phyloP scores from a whole-genome alignment of 2,888 invertebrate species.

The Pyrrhia umbra region DNA sequence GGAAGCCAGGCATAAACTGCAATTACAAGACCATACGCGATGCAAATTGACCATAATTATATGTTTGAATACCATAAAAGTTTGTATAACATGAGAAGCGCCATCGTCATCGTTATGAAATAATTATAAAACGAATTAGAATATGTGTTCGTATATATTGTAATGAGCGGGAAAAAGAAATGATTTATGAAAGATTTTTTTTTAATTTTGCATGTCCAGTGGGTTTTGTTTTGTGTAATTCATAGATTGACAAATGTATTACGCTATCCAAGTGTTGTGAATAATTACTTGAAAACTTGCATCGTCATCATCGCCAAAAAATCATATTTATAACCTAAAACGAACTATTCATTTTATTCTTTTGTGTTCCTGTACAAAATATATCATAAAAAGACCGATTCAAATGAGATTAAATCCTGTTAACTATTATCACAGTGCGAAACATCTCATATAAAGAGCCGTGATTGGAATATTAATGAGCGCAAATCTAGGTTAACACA shows the following conservation, averaged over 20 bases:
- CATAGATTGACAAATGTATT: too few relatives aligned
- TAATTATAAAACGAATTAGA: slow-evolving; percentile 36
- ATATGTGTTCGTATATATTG: not conserved
- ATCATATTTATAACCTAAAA: too few relatives aligned
- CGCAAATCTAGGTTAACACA: slow-evolving; percentile 25
- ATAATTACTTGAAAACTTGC: too few relatives aligned
- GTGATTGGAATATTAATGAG: slow-evolving; percentile 30
- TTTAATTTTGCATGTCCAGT: not conserved
- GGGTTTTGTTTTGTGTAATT: not conserved
- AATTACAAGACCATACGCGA: slow-evolving; percentile 49
- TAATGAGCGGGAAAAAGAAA: slow-evolving; percentile 1
- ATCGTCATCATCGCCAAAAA: too few relatives aligned
- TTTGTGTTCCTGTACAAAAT: too few relatives aligned
- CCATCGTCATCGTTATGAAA: slow-evolving; percentile 23
- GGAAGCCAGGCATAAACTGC: slow-evolving; percentile 58
- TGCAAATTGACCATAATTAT: slow-evolving; percentile 59
- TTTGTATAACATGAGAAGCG: slow-evolving; percentile 24
- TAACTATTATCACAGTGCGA: not conserved
- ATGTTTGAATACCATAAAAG: slow-evolving; percentile 32
- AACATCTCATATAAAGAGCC: not conserved
- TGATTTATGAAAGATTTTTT: not conserved
- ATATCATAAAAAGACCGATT: too few relatives aligned
- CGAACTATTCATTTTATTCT: too few relatives aligned
- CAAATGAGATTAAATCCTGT: too few relatives aligned
- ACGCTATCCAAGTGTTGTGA: too few relatives aligned